These are phyloP conservation scores for Megalops cyprinoides DNA, from an alignment of 2,797 vertebrate genomes.

Conservation along the genomic window DNA sequence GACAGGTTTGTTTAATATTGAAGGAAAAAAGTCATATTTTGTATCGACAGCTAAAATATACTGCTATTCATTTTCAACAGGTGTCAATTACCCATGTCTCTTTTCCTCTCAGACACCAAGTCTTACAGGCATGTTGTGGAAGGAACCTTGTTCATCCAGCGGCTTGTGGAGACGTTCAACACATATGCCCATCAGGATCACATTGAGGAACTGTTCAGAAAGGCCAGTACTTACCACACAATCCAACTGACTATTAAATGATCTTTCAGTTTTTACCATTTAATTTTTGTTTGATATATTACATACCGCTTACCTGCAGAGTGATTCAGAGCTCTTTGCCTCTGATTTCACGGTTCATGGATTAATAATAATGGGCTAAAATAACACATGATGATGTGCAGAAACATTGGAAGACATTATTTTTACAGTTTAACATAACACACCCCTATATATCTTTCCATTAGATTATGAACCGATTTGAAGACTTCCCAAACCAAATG, in stretches of 20 bases:
- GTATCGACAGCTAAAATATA: too few relatives aligned
- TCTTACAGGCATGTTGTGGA: conserved; percentile 35
- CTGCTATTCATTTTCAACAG: too few relatives aligned
- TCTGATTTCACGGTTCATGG: too few relatives aligned
- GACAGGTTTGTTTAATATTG: too few relatives aligned
- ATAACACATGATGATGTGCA: too few relatives aligned
- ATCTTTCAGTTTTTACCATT: neutral
- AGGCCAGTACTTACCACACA: conserved; percentile 45
- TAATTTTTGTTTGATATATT: too few relatives aligned
- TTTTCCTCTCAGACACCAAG: conserved; percentile 58
- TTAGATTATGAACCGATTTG: conserved; percentile 64
- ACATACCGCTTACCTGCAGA: neutral
- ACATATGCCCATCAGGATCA: conserved; percentile 38
- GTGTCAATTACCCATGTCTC: conserved; percentile 1
- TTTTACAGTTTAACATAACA: neutral
- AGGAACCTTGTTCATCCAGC: conserved; percentile 64
- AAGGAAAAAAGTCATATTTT: too few relatives aligned
- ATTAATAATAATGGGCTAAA: too few relatives aligned
- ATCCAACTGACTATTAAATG: too few relatives aligned
- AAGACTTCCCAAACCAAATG: conserved; percentile 58
- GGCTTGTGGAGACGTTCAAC: conserved; percentile 51
- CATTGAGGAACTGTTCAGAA: conserved; percentile 66
- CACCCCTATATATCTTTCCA: conserved; percentile 25
- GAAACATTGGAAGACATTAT: neutral
- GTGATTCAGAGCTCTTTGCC: too few relatives aligned